Percentiles rank a stretch among this genome's conserved stretches.
Conservation (phyloP, 2,113 vertebrate genomes). For the Vulpes lagopus region DNA sequence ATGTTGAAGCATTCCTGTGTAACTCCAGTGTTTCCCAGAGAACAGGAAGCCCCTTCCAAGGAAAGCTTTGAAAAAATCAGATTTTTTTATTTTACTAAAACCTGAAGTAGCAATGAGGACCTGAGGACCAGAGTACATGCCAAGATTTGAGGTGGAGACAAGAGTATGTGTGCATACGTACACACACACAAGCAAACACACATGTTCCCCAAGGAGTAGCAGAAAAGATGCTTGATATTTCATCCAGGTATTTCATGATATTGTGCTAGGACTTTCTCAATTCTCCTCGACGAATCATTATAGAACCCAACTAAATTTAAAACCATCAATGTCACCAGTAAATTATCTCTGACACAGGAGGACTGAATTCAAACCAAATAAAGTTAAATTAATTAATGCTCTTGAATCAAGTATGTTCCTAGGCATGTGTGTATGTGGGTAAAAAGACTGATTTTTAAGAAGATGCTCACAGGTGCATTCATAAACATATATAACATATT, state of each 20-base stretch:
- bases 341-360: slow-evolving; percentile 15
- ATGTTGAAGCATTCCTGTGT: slow-evolving; percentile 21
- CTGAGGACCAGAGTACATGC: neutral
- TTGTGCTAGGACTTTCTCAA: neutral
- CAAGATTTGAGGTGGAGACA: neutral
- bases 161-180: neutral
- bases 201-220: neutral
- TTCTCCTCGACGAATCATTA: neutral
- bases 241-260: neutral
- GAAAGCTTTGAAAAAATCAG: neutral
- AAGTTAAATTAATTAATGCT: neutral
- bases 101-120: neutral
- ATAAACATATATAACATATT: neutral
- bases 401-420: neutral
- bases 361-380: slow-evolving; percentile 27
- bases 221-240: neutral
- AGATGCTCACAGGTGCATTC: neutral
- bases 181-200: too few relatives aligned
- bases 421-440: neutral
- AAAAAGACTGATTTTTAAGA: slow-evolving; percentile 33
- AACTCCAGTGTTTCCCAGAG: neutral
- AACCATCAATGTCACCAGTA: neutral
- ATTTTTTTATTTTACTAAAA: slow-evolving; percentile 30
- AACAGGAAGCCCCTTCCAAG: slow-evolving; percentile 25
- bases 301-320: neutral